These are phyloP conservation scores for Hippocampus abdominalis DNA, from an alignment of 2,113 vertebrate species.

Conservation along the genomic window DNA sequence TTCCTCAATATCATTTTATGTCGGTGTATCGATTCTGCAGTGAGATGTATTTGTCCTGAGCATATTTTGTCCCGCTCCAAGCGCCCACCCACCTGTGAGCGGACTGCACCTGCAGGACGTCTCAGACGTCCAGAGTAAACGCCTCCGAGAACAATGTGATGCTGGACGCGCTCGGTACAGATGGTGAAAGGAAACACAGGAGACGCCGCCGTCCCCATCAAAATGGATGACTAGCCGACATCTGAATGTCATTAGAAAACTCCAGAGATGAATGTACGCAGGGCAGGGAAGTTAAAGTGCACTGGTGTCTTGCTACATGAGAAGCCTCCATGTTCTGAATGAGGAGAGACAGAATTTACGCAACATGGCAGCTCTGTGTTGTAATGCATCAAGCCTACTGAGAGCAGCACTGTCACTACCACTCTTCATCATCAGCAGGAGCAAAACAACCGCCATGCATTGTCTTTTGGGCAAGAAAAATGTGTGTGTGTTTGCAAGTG, in stretches of 20 bases:
- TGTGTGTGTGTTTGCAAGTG: conserved; percentile 25
- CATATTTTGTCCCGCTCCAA: background rate
- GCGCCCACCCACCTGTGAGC: conserved; percentile 21
- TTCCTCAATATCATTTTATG: background rate
- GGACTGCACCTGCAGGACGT: conserved; percentile 46
- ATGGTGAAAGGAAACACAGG: background rate
- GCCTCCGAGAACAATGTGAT: conserved; percentile 12
- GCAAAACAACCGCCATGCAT: conserved; percentile 68
- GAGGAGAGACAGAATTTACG: conserved; percentile 68
- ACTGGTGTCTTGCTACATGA: conserved; percentile 45
- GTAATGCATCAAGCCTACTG: conserved; percentile 66
- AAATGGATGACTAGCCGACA: conserved; percentile 38
- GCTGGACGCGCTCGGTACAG: conserved; percentile 6
- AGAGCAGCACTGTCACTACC: conserved; percentile 70
- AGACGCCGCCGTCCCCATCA: conserved; percentile 28
- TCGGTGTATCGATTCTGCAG: background rate
- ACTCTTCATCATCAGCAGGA: conserved; percentile 68
- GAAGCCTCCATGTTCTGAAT: conserved; percentile 66
- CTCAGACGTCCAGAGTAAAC: conserved; percentile 19
- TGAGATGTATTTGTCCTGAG: background rate
- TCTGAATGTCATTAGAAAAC: conserved; percentile 42
- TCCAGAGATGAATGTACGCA: conserved; percentile 44
- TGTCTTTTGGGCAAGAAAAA: conserved; percentile 64
- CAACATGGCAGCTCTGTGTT: conserved; percentile 69
- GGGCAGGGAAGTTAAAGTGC: conserved; percentile 43